Evolutionary conservation across 2,797 vertebrate species (phyloP), one percentile per base, ranked within the genome.

Genomic region (Ctenopoma kingsleyae): DNA sequence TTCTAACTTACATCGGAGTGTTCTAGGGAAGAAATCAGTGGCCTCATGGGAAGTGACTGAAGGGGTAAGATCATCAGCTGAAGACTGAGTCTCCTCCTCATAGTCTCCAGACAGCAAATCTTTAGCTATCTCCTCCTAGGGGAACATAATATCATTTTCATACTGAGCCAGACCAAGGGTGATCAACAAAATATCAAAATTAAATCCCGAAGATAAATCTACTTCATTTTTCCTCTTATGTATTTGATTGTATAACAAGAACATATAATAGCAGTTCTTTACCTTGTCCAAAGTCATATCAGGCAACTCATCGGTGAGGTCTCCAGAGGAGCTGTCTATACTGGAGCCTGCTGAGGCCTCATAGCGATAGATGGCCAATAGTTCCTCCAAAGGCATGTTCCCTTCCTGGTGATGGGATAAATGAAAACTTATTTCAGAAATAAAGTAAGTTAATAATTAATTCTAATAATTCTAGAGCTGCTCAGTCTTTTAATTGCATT

Each of bases 241-340:
- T 11, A 35, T 35, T 35, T 55, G 6, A 38, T 3, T 16, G 15
- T 27, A 5, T 12, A 10, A 55, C 11, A 46, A 1, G 13, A 19
- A 8, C 2, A 50, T 2, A 22, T 16, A 63, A 35, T 2, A 40
- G 11, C 2, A 43, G 9, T 47, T 17, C 60, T 89, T 93, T 91
- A 98, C 98, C 94, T 99, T 99, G 90, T 99, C 98, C 75, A 99
- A 88, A 79, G 98, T 99, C 98, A 99, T 99, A 84, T 99, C 98
- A 54, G 98, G 98, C 49, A 99, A 92, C 59, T 99, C 98, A 89
- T 98, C 98, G 2, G 96, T 96, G 67, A 99, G 95, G 88, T 98
- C 98, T 81, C 96, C 97, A 57, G 98, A 98, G 30, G 97, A 99
- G 83, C 98, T 98, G 86, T 97, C 95, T 4, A 95, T 95, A 89